A percentile compares a stretch with the other conserved stretches of the same genome.
phyloP scores from a whole-genome alignment of 2,113 vertebrate species.

The Notiomystis cincta region DNA sequence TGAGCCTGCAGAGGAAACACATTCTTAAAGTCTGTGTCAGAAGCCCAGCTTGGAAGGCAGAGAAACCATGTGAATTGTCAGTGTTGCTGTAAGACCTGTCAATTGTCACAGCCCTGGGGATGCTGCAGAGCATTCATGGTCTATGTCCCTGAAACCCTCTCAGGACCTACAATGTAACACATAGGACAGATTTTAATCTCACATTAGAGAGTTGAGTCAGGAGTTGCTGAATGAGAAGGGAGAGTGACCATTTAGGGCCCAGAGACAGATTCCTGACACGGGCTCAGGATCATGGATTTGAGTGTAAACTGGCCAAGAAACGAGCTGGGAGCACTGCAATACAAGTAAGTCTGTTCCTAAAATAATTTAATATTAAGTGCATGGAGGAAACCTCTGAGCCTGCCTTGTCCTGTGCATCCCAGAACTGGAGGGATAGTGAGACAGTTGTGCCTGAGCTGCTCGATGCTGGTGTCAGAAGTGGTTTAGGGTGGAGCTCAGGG shows the following conservation, averaged over 20 bases:
- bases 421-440: background rate
- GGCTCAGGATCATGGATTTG: background rate
- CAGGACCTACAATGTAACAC: background rate
- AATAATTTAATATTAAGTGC: background rate
- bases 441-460: background rate
- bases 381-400: background rate
- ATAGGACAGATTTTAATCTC: background rate
- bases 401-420: background rate
- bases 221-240: background rate
- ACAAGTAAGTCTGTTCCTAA: background rate
- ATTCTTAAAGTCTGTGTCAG: constrained; percentile 31
- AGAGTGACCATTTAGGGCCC: background rate
- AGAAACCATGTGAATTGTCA: background rate
- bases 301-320: background rate
- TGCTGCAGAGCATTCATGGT: background rate
- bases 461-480: fast-evolving
- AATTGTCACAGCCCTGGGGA: background rate
- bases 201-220: background rate
- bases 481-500: fast-evolving
- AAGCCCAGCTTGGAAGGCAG: background rate
- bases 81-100: background rate
- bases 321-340: fast-evolving
- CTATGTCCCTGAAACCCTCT: background rate
- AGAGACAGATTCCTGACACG: background rate
- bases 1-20: constrained; percentile 34